Percentiles rank a stretch among this genome's conserved stretches.
These are phyloP conservation scores for Zoroaster sp. DNA, from an alignment of 53 echinoderm and acorn worm genomes.

Conservation along the genomic window DNA sequence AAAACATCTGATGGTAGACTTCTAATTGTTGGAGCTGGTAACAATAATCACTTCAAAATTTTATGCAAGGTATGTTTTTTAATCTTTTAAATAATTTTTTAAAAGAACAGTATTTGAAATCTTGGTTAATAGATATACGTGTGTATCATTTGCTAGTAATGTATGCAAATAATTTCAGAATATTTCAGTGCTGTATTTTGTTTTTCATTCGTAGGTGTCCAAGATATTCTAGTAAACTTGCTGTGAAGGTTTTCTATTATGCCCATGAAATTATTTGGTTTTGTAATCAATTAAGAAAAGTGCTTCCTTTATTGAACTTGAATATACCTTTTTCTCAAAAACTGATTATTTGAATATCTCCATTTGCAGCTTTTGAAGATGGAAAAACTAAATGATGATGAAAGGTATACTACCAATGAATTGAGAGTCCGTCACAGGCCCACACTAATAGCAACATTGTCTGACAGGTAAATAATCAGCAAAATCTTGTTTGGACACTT, in stretches of 20 bases:
- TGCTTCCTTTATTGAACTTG: no score
- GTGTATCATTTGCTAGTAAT: not conserved
- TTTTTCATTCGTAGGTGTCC: not conserved
- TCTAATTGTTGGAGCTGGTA: constrained; percentile 88
- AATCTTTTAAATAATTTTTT: not conserved
- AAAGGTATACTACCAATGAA: constrained; percentile 63
- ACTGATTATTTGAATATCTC: not conserved
- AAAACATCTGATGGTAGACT: constrained; percentile 74
- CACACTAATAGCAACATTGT: constrained; percentile 62
- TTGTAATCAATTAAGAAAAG: no score
- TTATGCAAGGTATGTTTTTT: constrained; percentile 80
- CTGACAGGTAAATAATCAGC: constrained; percentile 62
- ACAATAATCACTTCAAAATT: constrained; percentile 63
- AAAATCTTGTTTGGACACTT: no score
- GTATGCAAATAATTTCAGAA: not conserved
- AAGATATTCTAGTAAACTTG: no score
- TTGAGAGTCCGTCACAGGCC: constrained; percentile 67
- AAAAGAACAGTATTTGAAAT: not conserved
- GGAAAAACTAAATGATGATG: constrained; percentile 57
- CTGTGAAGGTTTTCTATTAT: no score
- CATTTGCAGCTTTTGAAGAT: constrained; percentile 58
- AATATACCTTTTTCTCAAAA: not conserved
- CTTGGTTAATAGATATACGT: no score
- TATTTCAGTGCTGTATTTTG: not conserved
- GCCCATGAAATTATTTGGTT: no score